Conservation (phyloP, 1,140 invertebrate species). For the Drosophila hydei region DNA sequence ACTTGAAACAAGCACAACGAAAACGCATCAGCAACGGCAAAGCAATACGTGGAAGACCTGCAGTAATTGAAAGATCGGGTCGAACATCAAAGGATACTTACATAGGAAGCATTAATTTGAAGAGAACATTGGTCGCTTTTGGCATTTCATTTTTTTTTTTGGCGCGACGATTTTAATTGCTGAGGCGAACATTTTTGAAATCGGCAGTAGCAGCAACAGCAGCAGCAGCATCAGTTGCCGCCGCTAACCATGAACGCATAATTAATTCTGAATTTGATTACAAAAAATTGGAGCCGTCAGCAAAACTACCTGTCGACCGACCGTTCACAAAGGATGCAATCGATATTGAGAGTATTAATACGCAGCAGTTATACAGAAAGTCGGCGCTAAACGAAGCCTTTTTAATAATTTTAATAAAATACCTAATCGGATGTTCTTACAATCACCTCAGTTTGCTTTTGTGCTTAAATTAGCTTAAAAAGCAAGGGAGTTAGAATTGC, state of each 20-base stretch:
- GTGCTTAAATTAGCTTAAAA: too few relatives aligned
- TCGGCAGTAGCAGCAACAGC: not conserved
- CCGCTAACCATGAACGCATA: conserved; percentile 31
- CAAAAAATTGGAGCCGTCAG: conserved; percentile 14
- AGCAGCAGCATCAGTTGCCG: conserved; percentile 5
- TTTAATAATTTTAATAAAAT: too few relatives aligned
- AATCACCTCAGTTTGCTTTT: too few relatives aligned
- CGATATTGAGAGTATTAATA: conserved; percentile 8
- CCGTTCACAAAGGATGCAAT: conserved; percentile 8
- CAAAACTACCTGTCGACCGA: conserved; percentile 1
- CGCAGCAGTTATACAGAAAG: not conserved
- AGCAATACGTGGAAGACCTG: conserved; percentile 20
- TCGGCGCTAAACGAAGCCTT: not conserved
- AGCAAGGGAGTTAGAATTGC: not conserved
- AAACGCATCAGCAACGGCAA: conserved; percentile 1
- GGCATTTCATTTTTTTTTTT: conserved; percentile 35
- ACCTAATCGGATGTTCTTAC: not conserved
- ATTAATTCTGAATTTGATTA: conserved; percentile 61
- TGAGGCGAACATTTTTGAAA: conserved; percentile 3
- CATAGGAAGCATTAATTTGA: not conserved
- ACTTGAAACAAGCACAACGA: conserved; percentile 12
- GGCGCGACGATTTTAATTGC: conserved; percentile 31
- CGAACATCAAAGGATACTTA: conserved; percentile 16
- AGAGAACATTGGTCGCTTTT: conserved; percentile 1
- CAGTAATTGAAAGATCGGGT: conserved; percentile 44